Percentiles rank a stretch among this genome's conserved stretches.
These are phyloP conservation scores for Anaspis maculata DNA, from an alignment of 2,888 invertebrate genomes.

Conservation along the genomic window DNA sequence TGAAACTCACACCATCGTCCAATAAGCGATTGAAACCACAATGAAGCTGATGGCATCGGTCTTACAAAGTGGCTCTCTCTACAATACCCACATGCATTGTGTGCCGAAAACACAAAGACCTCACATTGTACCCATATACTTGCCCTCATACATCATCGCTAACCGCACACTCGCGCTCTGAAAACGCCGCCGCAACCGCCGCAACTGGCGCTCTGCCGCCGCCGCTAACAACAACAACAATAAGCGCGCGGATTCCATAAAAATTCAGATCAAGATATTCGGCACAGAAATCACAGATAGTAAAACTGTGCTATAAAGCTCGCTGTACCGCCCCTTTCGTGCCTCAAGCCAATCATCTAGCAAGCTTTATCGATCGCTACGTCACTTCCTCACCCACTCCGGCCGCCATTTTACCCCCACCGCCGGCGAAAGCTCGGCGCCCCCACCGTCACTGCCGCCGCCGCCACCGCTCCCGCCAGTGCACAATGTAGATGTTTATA, in stretches of 20 bases:
- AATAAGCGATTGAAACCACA: no score
- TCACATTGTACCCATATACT: no score
- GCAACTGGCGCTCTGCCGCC: neutral
- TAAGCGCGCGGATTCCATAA: slow-evolving; percentile 11
- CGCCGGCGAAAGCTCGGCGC: slow-evolving; percentile 15
- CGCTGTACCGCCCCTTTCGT: slow-evolving; percentile 30
- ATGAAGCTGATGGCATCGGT: no score
- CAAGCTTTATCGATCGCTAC: slow-evolving; percentile 42
- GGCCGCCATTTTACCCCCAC: slow-evolving; percentile 40
- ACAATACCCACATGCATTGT: no score
- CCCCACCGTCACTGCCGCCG: slow-evolving; percentile 15
- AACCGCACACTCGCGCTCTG: no score
- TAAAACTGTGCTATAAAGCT: slow-evolving; percentile 33
- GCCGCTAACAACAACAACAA: slow-evolving; percentile 7
- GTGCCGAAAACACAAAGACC: no score
- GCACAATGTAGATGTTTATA: slow-evolving; percentile 18
- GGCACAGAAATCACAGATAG: slow-evolving; percentile 34
- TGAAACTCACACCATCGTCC: no score
- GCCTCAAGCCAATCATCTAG: slow-evolving; percentile 37
- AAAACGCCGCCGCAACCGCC: no score
- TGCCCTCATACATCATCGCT: no score
- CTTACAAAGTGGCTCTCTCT: no score
- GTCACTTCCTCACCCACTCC: slow-evolving; percentile 39
- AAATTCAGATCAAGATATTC: slow-evolving; percentile 16
- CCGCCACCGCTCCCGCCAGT: slow-evolving; percentile 5